Evolutionary conservation across 2,888 invertebrate genomes (phyloP).

Genomic region (Lordiphosa fenestrarum): DNA sequence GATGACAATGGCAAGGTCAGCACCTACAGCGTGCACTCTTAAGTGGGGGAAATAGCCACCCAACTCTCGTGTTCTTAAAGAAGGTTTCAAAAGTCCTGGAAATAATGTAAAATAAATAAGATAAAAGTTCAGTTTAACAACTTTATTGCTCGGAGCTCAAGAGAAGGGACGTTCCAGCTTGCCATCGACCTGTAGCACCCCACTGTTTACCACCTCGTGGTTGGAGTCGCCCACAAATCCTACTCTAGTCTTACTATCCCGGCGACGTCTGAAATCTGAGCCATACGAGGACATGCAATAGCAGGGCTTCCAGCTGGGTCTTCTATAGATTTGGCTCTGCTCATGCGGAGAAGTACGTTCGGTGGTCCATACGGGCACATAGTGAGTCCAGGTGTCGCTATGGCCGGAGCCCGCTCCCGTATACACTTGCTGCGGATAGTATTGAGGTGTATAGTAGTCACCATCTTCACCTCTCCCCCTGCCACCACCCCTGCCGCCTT

Average conservation of each 20-base stretch:
- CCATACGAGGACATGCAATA: conserved; percentile 69
- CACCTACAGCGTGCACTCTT: conserved; percentile 82
- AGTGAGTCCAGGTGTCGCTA: conserved; percentile 78
- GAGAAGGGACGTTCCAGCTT: conserved; percentile 77
- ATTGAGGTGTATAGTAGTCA: conserved; percentile 63
- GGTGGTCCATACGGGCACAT: conserved; percentile 79
- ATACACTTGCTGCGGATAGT: conserved; percentile 71
- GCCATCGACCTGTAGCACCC: conserved; percentile 66
- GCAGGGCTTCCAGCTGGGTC: conserved; percentile 80
- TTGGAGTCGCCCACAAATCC: background rate
- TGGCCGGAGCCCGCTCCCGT: conserved; percentile 53
- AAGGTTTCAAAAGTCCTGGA: conserved; percentile 1
- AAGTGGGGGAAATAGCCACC: conserved; percentile 25
- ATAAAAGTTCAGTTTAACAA: background rate
- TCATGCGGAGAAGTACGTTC: conserved; percentile 70
- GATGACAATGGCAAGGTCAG: conserved; percentile 85
- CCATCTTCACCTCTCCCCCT: conserved; percentile 27
- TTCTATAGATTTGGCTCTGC: conserved; percentile 65
- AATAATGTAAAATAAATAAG: conserved; percentile 2
- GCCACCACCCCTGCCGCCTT: conserved; percentile 32
- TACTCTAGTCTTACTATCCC: conserved; percentile 51
- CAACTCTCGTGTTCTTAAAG: conserved; percentile 26
- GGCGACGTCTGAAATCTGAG: conserved; percentile 64
- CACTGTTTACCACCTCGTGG: conserved; percentile 34
- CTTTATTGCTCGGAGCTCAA: conserved; percentile 13